Conservation (phyloP, 2,113 vertebrate species). For the Forbesichthys papilliferus region DNA sequence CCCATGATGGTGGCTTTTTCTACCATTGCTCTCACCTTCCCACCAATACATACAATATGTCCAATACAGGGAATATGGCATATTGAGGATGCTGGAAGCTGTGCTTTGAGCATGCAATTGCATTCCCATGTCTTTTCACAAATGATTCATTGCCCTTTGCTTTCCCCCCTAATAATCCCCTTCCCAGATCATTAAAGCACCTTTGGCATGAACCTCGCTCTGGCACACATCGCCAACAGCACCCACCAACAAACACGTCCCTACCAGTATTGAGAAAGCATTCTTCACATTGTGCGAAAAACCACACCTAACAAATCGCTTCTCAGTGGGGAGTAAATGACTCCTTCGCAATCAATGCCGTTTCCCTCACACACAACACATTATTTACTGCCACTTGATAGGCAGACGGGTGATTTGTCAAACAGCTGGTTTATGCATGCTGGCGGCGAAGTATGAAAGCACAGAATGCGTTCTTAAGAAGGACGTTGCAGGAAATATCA, state of each 20-base stretch:
- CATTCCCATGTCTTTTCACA: conserved; percentile 42
- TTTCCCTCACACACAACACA: conserved; percentile 53
- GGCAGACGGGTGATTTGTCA: conserved; percentile 50
- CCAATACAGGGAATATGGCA: conserved; percentile 29
- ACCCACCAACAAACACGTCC: conserved; percentile 26
- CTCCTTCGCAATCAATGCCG: conserved; percentile 57
- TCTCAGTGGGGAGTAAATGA: conserved; percentile 59
- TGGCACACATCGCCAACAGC: conserved; percentile 30
- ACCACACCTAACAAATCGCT: conserved; percentile 55
- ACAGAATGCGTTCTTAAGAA: too few relatives aligned
- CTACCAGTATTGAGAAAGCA: conserved; percentile 41
- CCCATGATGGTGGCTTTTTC: conserved; percentile 50
- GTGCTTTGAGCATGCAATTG: conserved; percentile 10
- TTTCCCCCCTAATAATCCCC: conserved; percentile 34
- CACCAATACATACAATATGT: conserved; percentile 3
- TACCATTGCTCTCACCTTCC: conserved; percentile 53
- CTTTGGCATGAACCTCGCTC: conserved; percentile 32
- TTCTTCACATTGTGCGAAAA: conserved; percentile 42
- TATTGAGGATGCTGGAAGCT: conserved; percentile 30
- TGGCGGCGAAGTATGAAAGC: conserved; percentile 16
- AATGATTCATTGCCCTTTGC: conserved; percentile 42
- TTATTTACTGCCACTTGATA: conserved; percentile 57
- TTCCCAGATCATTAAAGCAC: conserved; percentile 52
- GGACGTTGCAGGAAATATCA: neutral
- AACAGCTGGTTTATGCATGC: conserved; percentile 29